Percentiles rank a stretch among this genome's conserved stretches.
phyloP scores from a whole-genome alignment of 1,140 invertebrate genomes.

The Dendrolimus kikuchii region DNA sequence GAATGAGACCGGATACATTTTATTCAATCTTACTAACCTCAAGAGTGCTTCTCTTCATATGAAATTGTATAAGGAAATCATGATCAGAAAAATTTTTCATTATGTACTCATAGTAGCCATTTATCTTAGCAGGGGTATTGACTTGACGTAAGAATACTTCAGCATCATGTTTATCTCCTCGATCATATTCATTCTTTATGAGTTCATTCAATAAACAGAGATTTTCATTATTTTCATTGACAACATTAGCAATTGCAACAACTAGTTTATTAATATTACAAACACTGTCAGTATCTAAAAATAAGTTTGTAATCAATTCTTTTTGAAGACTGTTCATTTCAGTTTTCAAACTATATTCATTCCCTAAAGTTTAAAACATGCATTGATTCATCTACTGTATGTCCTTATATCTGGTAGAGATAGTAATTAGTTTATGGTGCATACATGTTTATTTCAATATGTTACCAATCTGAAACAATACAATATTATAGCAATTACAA shows the following conservation, averaged over 20 bases:
- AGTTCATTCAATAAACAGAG: conserved; percentile 29
- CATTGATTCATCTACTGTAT: too few species aligned
- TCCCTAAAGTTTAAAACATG: neutral
- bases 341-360: neutral
- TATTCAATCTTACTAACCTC: conserved; percentile 27
- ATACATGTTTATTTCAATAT: too few species aligned
- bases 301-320: conserved; percentile 51
- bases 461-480: too few species aligned
- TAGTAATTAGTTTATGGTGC: too few species aligned
- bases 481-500: too few species aligned
- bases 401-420: too few species aligned
- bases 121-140: conserved; percentile 6
- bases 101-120: conserved; percentile 36
- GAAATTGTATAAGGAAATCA: conserved; percentile 43
- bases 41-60: conserved; percentile 51
- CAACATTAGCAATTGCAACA: conserved; percentile 47
- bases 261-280: conserved; percentile 44
- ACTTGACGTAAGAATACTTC: conserved; percentile 1
- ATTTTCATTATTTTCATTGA: conserved; percentile 52
- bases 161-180: conserved; percentile 1
- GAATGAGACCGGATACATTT: conserved; percentile 1
- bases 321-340: conserved; percentile 36
- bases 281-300: conserved; percentile 51
- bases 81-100: conserved; percentile 35
- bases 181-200: conserved; percentile 31